Base-by-base conservation (phyloP, 1,140 invertebrate genomes). In the Thrips palmi region DNA sequence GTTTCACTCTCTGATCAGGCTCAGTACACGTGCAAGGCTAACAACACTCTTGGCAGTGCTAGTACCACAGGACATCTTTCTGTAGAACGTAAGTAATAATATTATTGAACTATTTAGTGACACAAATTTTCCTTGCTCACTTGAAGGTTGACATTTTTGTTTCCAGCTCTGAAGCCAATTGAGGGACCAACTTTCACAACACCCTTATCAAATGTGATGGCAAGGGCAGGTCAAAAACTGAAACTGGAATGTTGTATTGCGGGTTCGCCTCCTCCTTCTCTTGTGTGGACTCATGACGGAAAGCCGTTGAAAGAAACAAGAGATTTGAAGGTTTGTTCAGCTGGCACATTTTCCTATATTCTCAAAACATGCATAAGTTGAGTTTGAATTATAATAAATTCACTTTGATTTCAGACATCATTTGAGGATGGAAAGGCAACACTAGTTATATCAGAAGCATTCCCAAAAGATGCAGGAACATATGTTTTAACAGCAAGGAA, bases 231-330 rank as follows among this genome's bases (percentile, higher is more conserved):
- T 29, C 68, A 75, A 45, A 74, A 69, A 52, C 55, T 75, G 35
- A 67, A 65, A 55, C 57, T 82, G 27, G 72, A 78, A 49, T 79
- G 76, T 52, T 60, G 70, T 53, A 65, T 72, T 33, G 56, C 49
- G 25, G 73, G 72, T 39, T 55, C 61, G 36, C 71, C 74, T n/a
- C 51, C 54, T 21, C 72, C 70, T 7, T 59, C 56, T 20, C 50
- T 75, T 33, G 56, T 49, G 21, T 84, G 79, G 81, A 63, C 64
- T 38, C 74, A 77, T 41, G 72, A 79, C 50, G 73, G 68, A 32
- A 68, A 69, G 49, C 58, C 62, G 27, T 52, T 77, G 29, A 62
- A 63, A 32, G 63, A 70, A 49, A 61, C 56, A 20, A 52, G 50
- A 44, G 56, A 61, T 43, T 44, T 61, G 17, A 65, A 66, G 55